Percentiles rank a stretch among this genome's conserved stretches.
phyloP scores from a whole-genome alignment of 1,140 invertebrate species.

The Cydia amplana region DNA sequence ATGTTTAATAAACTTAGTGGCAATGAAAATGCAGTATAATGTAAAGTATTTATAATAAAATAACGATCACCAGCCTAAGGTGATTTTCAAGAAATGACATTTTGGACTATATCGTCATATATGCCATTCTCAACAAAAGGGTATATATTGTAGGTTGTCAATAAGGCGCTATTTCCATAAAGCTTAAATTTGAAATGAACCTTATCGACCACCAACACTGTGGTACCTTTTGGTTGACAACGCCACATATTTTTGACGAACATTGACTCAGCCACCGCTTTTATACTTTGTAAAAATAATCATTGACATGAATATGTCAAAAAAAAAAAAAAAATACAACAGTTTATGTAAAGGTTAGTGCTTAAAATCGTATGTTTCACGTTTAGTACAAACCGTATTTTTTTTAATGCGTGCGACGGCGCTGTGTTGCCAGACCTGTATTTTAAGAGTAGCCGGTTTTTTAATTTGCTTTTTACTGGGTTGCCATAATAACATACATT shows the following conservation, averaged over 20 bases:
- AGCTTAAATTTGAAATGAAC: too few relatives aligned
- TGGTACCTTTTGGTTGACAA: too few relatives aligned
- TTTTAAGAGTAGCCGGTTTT: conserved; percentile 9
- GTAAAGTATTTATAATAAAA: not conserved
- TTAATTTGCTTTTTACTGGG: not conserved
- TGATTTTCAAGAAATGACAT: too few relatives aligned
- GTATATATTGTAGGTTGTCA: too few relatives aligned
- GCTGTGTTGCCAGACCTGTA: conserved; percentile 11
- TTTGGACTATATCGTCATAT: not conserved
- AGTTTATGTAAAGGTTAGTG: conserved; percentile 23
- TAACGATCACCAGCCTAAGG: not conserved
- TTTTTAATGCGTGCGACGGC: conserved; percentile 16
- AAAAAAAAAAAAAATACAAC: not conserved
- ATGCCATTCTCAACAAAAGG: too few relatives aligned
- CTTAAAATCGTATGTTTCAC: conserved; percentile 4
- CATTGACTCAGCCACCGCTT: not conserved
- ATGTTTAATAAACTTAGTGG: not conserved
- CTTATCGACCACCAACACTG: too few relatives aligned
- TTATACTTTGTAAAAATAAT: not conserved
- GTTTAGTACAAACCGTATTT: conserved; percentile 21
- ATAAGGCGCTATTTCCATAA: too few relatives aligned
- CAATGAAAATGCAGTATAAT: not conserved
- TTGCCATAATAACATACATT: conserved; percentile 2
- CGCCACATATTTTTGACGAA: not conserved
- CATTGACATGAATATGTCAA: not conserved